Evolutionary conservation across 2,888 invertebrate genomes (phyloP), one percentile per base, ranked within the genome.

Genomic region (Willowsia nigromaculata): DNA sequence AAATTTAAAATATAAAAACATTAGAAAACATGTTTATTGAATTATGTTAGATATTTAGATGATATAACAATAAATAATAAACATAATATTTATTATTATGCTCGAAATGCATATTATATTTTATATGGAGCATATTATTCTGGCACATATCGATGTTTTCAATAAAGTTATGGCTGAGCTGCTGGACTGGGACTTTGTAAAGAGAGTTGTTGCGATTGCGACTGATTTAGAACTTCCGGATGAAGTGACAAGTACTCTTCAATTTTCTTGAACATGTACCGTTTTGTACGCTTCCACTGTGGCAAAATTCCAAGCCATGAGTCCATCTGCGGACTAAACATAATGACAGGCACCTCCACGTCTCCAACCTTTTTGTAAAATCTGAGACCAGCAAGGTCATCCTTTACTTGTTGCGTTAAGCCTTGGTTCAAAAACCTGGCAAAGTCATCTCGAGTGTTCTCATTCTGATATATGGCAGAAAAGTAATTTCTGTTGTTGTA

Each of bases 281-380:
- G 62, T 43, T 91, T 91, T 6, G 90, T 40, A 30, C 91, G 74
- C 47, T 88, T 90, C 91, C 91, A 91, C 25, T 89, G 87, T 15
- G 90, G 90, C 68, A 91, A 43, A 9, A 90, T 84, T 27, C 91
- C 91, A 1, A 91, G 74, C 91, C 91, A 91, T 6, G 78, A 53
- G 22, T 91, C 91, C 91, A 91, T 91, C 18, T 83, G 71, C 1
- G 90, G 74, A 68, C 78, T 85, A 43, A 91, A 91, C 43, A 84
- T 78, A 11, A 91, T 81, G 1, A 82, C 71, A 9, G 91, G 88
- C 50, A 91, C 59, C 3, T 90, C 90, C 25, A 56, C 76, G 40
- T 78, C 88, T n/a, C 85, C 86, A 27, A 88, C 82, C 43, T 81
- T 88, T 18, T 80, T 85, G 22, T 83, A 85, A 40, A 91, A 71